Percentiles rank a stretch among this genome's conserved stretches.
Conservation (phyloP, 2,888 invertebrate genomes). For the Melinaea menophilus region DNA sequence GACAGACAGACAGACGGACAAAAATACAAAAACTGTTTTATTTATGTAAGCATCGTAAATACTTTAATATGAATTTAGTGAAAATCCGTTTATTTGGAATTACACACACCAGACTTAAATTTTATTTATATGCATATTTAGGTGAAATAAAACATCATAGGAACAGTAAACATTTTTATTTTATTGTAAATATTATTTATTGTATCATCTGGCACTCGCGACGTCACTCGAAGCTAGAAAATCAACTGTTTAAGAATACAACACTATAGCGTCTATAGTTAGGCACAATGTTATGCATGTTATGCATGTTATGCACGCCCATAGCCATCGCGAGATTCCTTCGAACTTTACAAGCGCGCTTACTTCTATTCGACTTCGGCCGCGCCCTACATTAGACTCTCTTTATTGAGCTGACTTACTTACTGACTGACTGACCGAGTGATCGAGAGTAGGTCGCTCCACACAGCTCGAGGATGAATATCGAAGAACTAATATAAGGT, state of each 20-base stretch:
- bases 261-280: slow-evolving; percentile 37
- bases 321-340: slow-evolving; percentile 47
- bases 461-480: no score
- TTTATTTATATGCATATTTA: neutral
- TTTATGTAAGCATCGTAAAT: no score
- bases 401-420: neutral
- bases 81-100: no score
- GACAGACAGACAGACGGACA: no score
- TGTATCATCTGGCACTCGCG: slow-evolving; percentile 70
- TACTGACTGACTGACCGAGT: no score
- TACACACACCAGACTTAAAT: no score
- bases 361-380: slow-evolving; percentile 55
- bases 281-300: slow-evolving; percentile 41
- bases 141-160: slow-evolving; percentile 54
- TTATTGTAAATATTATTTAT: slow-evolving; percentile 77
- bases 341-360: slow-evolving; percentile 46
- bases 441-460: no score
- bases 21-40: no score
- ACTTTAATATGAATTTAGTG: no score
- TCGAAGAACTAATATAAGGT: no score
- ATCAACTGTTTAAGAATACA: slow-evolving; percentile 9
- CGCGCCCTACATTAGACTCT: slow-evolving; percentile 27
- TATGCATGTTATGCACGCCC: neutral
- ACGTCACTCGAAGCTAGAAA: slow-evolving; percentile 46
- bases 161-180: slow-evolving; percentile 72